These are phyloP conservation scores for Noctilio leporinus DNA, from an alignment of 2,113 vertebrate species.

Conservation along the genomic window DNA sequence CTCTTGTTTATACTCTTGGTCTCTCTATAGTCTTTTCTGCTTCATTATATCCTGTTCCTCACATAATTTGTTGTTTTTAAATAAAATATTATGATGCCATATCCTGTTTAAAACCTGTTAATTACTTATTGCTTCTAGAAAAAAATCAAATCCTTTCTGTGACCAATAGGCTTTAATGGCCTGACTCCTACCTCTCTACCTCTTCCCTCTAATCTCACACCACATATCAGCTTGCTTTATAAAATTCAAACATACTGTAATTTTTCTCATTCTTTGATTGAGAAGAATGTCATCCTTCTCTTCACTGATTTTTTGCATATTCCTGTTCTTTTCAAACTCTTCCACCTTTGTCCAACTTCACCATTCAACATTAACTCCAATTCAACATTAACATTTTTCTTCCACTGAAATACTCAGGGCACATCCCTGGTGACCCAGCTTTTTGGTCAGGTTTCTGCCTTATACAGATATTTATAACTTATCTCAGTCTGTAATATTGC, in stretches of 20 bases:
- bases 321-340: not conserved
- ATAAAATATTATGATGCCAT: not conserved
- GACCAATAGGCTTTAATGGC: not conserved
- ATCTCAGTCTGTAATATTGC: not conserved
- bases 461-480: not conserved
- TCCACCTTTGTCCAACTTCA: not conserved
- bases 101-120: not conserved
- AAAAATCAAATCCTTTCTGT: not conserved
- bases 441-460: not conserved
- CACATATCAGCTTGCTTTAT: not conserved
- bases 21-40: not conserved
- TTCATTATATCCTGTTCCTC: not conserved
- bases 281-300: not conserved
- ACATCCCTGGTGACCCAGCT: not conserved
- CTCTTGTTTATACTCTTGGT: not conserved
- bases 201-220: not conserved
- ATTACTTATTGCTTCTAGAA: not conserved
- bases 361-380: not conserved
- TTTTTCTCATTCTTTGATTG: not conserved
- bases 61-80: not conserved
- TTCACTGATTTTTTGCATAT: not conserved
- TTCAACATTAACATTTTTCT: not conserved
- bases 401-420: not conserved
- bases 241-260: not conserved
- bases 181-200: not conserved